phyloP scores from a whole-genome alignment of 2,888 invertebrate genomes.

The Amblyjoppa proteus region DNA sequence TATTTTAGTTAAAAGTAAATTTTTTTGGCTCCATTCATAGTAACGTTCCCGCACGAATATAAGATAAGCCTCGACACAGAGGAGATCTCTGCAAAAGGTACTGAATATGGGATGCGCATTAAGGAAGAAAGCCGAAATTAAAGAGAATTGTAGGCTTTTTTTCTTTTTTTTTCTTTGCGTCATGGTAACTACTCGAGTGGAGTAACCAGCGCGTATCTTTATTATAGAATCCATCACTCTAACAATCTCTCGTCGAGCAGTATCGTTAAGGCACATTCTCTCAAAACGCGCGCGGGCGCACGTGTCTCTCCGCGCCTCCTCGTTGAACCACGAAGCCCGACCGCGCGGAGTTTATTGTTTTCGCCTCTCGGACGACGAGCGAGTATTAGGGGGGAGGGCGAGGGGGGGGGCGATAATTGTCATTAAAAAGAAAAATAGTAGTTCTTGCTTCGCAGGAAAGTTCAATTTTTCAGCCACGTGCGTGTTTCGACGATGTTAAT shows the following conservation, averaged over 20 bases:
- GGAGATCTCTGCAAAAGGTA: background rate
- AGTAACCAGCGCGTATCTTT: conserved; percentile 32
- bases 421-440: conserved; percentile 27
- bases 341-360: conserved; percentile 43
- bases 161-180: conserved; percentile 30
- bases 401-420: background rate
- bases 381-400: conserved; percentile 45
- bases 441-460: conserved; percentile 31
- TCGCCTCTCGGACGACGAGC: conserved; percentile 61
- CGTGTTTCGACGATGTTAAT: conserved; percentile 22
- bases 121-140: conserved; percentile 10
- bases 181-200: conserved; percentile 20
- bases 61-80: background rate
- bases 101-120: conserved; percentile 5
- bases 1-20: background rate
- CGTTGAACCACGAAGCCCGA: conserved; percentile 26
- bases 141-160: conserved; percentile 10
- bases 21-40: conserved; percentile 7
- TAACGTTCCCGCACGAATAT: conserved; percentile 9
- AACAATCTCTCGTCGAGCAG: conserved; percentile 71
- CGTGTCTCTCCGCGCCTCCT: conserved; percentile 31
- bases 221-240: conserved; percentile 57
- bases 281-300: conserved; percentile 71
- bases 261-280: conserved; percentile 80
- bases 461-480: conserved; percentile 46